Evolutionary conservation across 2,113 vertebrate genomes (phyloP), one percentile per base, ranked within the genome.

Genomic region (Grantiella picta): DNA sequence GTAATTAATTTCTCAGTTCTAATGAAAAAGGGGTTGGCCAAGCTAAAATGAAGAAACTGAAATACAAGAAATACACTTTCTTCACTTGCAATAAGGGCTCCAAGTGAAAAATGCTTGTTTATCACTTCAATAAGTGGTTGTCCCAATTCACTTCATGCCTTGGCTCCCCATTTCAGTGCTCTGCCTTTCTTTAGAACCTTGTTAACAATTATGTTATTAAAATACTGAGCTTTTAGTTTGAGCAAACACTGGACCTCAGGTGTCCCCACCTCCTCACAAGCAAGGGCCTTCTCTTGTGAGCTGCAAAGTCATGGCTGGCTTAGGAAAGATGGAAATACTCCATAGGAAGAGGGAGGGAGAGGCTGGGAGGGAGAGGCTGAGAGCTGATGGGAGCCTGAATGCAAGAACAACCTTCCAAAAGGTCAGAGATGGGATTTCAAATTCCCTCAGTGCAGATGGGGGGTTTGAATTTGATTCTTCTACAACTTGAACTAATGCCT

Each of bases 1-100:
- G 42, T 38, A 81, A 89, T 66, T 70, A 56, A 52, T 92, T 85
- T 68, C 23, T 82, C 25, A 28, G 42, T 89, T 77, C 63, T 69
- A 89, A 81, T 45, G 49, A 79, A 52, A 23, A 76, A 76, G 16
- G 18, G 3, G 1, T 31, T 56, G 75, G 49, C 19, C 45, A 27
- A 86, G 24, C 12, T 80, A 69, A 92, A 82, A 21, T 11, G 20
- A 90, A 79, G 66, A 68, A 63, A 72, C 27, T 24, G 35, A 82
- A 85, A 82, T 29, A 45, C 31, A 76, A 11, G 17, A 76, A 85
- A 70, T 35, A 83, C 0, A 0, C 6, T 56, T 87, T 75, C 29
- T 40, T 57, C 18, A 18, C 29, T 64, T 69, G n/a, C 12, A 12
- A 9, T 47, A 72, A 68, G 76, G 53, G 22, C 29, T 76, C 21